phyloP scores from a whole-genome alignment of 2,888 invertebrate genomes.

The Petrolisthes cinctipes region DNA sequence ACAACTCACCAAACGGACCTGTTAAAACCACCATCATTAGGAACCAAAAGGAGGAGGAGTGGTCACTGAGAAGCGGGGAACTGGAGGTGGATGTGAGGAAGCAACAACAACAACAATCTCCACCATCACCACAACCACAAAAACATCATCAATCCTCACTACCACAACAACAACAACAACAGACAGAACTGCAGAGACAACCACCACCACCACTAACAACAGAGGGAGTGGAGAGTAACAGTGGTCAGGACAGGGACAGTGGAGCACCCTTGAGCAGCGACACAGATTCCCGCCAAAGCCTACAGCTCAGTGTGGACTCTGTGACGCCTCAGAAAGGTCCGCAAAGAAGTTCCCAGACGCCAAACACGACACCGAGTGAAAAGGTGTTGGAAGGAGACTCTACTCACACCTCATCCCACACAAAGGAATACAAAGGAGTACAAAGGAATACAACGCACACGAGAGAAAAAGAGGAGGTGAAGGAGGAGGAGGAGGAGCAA shows the following conservation, averaged over 20 bases:
- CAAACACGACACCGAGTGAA: neutral
- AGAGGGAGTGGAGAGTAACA: neutral
- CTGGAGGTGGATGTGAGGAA: neutral
- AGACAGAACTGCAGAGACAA: neutral
- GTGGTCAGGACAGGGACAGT: neutral
- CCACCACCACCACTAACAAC: neutral
- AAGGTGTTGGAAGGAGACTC: no score
- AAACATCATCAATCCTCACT: neutral
- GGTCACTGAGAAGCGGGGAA: neutral
- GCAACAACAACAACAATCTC: neutral
- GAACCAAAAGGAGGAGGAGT: neutral
- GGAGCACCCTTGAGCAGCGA: constrained; percentile 1
- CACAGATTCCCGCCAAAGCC: constrained; percentile 11
- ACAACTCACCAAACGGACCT: neutral
- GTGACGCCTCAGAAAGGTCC: neutral
- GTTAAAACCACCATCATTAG: neutral
- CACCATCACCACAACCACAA: neutral
- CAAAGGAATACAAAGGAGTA: no score
- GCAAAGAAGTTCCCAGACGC: no score
- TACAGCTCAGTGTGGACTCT: neutral
- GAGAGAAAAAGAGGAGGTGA: no score
- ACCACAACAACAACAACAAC: neutral
- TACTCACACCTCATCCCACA: no score
- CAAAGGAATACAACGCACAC: no score
- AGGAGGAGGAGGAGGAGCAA: no score